Conservation (phyloP, 1,140 invertebrate species). For the Mactra quadrangularis region DNA sequence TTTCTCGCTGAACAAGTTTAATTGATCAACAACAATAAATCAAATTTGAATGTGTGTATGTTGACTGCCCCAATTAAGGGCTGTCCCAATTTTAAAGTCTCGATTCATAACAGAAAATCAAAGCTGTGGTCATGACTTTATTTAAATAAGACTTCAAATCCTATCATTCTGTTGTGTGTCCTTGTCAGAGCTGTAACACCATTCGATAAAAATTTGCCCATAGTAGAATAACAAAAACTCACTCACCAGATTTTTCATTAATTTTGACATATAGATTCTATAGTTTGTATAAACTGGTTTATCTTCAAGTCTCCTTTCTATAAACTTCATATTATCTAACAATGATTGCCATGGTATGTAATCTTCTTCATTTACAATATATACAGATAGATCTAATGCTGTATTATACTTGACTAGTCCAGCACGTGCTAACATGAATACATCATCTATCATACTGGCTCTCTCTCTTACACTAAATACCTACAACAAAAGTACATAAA, state of each 20-base stretch:
- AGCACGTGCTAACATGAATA: conserved; percentile 87
- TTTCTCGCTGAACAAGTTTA: too few relatives aligned
- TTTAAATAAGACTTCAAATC: too few relatives aligned
- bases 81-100: too few relatives aligned
- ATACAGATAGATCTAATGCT: conserved; percentile 88
- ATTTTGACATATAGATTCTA: conserved; percentile 30
- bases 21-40: too few relatives aligned
- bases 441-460: conserved; percentile 94
- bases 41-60: too few relatives aligned
- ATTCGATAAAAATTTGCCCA: too few relatives aligned
- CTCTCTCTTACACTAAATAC: conserved; percentile 90
- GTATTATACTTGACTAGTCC: conserved; percentile 72
- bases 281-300: conserved; percentile 44
- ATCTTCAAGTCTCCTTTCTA: conserved; percentile 84
- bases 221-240: too few relatives aligned
- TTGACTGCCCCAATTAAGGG: too few relatives aligned
- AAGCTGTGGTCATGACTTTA: too few relatives aligned
- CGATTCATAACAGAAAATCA: too few relatives aligned
- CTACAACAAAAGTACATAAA: conserved; percentile 57
- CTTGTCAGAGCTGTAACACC: too few relatives aligned
- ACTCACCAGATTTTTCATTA: conserved; percentile 35
- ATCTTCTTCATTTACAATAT: conserved; percentile 89
- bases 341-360: conserved; percentile 85
- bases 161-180: too few relatives aligned
- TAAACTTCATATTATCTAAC: conserved; percentile 88